A percentile compares a stretch with the other conserved stretches of the same genome.
Conservation (phyloP, 2,888 invertebrate genomes). For the Eupithecia inturbata region DNA sequence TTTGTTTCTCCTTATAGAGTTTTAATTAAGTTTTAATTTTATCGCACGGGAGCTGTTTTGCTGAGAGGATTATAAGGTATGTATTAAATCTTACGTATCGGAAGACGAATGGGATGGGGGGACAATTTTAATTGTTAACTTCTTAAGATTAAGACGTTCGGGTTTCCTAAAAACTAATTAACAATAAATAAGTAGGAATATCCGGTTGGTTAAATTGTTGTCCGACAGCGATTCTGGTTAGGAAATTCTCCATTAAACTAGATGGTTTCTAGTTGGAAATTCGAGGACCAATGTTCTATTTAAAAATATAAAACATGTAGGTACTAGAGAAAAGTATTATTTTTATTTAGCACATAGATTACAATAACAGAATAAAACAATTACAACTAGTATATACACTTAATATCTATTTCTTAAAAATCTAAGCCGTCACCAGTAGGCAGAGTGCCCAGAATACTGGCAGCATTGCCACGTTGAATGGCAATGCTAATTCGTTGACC, state of each 20-base stretch:
- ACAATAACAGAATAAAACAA: too few species aligned
- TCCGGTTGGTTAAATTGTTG: conserved; percentile 8
- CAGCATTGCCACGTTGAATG: too few species aligned
- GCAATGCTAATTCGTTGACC: too few species aligned
- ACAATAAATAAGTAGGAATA: conserved; percentile 13
- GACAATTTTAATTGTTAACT: conserved; percentile 54
- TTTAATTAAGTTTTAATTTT: conserved; percentile 83
- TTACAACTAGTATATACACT: too few species aligned
- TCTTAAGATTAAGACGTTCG: conserved; percentile 7
- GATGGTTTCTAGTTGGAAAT: too few species aligned
- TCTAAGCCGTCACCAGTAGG: too few species aligned
- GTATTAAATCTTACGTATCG: conserved; percentile 52
- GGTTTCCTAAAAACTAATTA: conserved; percentile 15
- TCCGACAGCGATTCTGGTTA: background rate
- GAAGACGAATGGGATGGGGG: conserved; percentile 59
- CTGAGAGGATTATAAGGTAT: conserved; percentile 60
- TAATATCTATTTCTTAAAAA: too few species aligned
- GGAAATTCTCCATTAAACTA: background rate
- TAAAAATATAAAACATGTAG: too few species aligned
- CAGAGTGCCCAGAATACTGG: too few species aligned
- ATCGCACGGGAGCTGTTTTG: conserved; percentile 66
- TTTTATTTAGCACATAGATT: too few species aligned
- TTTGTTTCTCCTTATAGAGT: conserved; percentile 64
- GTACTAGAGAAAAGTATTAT: too few species aligned
- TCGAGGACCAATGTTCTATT: too few species aligned